Percentiles rank a stretch among this genome's conserved stretches.
Evolutionary conservation across 2,797 vertebrate genomes (phyloP).

Genomic region (Sebastes taczanowskii): DNA sequence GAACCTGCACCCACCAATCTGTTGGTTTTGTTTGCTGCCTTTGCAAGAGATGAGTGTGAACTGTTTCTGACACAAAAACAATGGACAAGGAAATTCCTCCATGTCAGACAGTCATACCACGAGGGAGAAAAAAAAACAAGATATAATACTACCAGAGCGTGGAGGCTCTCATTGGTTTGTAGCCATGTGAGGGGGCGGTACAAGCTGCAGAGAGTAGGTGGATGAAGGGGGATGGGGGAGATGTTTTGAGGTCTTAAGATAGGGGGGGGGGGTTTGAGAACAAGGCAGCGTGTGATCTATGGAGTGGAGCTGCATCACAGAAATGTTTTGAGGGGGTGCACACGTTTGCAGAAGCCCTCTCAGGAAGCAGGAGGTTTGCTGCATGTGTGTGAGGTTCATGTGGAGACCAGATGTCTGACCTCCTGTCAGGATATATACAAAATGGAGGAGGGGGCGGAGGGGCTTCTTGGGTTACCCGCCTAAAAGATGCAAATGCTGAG

Average conservation of each 20-base stretch:
- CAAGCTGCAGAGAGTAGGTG: slow-evolving; percentile 45
- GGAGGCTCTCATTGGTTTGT: slow-evolving; percentile 45
- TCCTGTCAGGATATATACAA: slow-evolving; percentile 50
- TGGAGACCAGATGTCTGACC: slow-evolving; percentile 77
- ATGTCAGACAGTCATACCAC: neutral
- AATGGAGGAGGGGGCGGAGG: neutral
- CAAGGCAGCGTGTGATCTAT: slow-evolving; percentile 59
- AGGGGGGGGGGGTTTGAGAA: slow-evolving; percentile 28
- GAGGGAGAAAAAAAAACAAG: slow-evolving; percentile 21
- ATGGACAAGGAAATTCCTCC: slow-evolving; percentile 26
- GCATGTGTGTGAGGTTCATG: slow-evolving; percentile 50
- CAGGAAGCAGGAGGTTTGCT: slow-evolving; percentile 39
- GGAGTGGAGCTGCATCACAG: slow-evolving; percentile 24
- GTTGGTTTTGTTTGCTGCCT: neutral
- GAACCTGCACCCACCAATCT: neutral
- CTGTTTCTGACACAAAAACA: neutral
- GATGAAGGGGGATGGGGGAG: slow-evolving; percentile 40
- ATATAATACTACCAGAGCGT: neutral
- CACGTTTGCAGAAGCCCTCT: slow-evolving; percentile 31
- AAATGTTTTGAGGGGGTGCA: slow-evolving; percentile 33
- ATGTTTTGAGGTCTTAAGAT: slow-evolving; percentile 48
- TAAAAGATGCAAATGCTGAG: slow-evolving; percentile 20
- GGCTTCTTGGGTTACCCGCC: slow-evolving; percentile 11
- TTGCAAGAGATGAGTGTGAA: neutral
- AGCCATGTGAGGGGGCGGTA: slow-evolving; percentile 51